Conservation (phyloP, 2,113 vertebrate genomes). For the Cebus imitator region DNA sequence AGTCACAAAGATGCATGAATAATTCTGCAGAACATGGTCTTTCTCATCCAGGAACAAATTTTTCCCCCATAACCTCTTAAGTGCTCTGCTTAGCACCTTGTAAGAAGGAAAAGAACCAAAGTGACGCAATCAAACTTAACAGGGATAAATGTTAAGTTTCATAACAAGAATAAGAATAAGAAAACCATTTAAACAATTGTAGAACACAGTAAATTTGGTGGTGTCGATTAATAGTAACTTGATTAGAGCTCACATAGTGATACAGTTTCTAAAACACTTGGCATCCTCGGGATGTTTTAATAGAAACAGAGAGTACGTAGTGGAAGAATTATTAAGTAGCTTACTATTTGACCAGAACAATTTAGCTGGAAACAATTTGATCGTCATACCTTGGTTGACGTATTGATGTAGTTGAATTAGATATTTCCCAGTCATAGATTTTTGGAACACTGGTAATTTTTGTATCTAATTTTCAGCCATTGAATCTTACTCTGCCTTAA, state of each 20-base stretch:
- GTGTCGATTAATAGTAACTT: neutral
- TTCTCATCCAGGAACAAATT: neutral
- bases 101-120: conserved; percentile 13
- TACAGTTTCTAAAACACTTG: neutral
- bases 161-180: neutral
- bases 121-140: neutral
- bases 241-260: neutral
- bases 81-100: neutral
- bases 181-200: neutral
- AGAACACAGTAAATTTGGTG: neutral
- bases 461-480: neutral
- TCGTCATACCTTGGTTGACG: neutral
- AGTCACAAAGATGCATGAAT: neutral
- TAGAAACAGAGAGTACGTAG: neutral
- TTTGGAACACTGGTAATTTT: neutral
- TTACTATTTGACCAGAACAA: neutral
- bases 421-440: neutral
- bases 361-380: neutral
- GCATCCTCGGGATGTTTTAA: neutral
- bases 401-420: neutral
- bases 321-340: neutral
- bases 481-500: neutral
- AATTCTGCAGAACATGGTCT: neutral
- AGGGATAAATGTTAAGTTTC: neutral
- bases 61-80: neutral